Percentiles rank a stretch among this genome's conserved stretches.
phyloP scores from a whole-genome alignment of 2,113 vertebrate species.

The Heloderma charlesbogerti region DNA sequence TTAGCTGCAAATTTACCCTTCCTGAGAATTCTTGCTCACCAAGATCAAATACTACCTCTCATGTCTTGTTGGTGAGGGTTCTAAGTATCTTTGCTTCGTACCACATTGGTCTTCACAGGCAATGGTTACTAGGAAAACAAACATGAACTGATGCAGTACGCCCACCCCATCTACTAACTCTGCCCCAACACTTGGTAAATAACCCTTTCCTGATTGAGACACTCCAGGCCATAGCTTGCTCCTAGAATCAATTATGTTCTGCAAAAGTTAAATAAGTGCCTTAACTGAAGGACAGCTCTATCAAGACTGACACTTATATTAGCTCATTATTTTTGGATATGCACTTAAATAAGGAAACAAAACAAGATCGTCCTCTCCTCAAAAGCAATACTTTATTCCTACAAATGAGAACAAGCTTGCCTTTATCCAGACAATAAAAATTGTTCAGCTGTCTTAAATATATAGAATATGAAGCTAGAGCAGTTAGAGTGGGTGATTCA shows the following conservation, averaged over 20 bases:
- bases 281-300: neutral
- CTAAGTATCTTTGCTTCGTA: neutral
- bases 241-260: neutral
- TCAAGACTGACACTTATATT: neutral
- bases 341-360: neutral
- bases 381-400: neutral
- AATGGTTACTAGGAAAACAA: neutral
- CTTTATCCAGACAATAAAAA: conserved; percentile 27
- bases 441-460: conserved; percentile 8
- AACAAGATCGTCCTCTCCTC: neutral
- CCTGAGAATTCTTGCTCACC: no score
- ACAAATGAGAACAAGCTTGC: conserved; percentile 17
- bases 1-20: no score
- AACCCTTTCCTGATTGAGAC: neutral
- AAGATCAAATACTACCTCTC: no score
- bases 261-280: neutral
- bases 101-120: no score
- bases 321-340: conserved; percentile 6
- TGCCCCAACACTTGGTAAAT: neutral
- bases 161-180: neutral
- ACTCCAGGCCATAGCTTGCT: neutral
- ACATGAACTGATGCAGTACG: neutral
- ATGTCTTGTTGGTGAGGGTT: neutral
- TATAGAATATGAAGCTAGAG: conserved; percentile 13
- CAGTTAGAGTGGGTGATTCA: neutral